Evolutionary conservation across 2,113 vertebrate species (phyloP).

Genomic region (Sapayoa aenigma): DNA sequence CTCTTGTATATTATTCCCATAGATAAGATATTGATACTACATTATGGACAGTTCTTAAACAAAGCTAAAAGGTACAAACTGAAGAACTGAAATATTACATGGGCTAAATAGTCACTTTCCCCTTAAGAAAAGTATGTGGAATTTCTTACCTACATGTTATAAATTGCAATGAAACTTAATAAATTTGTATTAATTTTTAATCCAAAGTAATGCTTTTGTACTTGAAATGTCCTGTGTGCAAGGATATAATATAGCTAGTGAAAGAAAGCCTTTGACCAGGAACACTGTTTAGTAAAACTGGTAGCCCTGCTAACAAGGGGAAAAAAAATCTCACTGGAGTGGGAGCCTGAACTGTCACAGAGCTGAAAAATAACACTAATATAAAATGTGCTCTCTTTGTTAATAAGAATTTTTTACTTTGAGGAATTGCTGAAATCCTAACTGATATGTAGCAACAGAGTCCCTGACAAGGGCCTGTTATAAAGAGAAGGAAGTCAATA

Average conservation of each 20-base stretch:
- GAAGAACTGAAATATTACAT: neutral
- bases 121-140: neutral
- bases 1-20: neutral
- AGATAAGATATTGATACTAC: neutral
- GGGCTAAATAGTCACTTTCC: neutral
- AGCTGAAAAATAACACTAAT: neutral
- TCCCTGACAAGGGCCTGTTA: constrained; percentile 69
- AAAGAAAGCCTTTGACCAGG: neutral
- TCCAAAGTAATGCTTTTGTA: neutral
- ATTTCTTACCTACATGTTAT: neutral
- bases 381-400: neutral
- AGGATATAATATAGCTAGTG: neutral
- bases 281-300: neutral
- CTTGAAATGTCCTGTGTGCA: neutral
- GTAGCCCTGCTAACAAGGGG: neutral
- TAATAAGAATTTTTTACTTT: constrained; percentile 53
- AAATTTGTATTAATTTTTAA: constrained; percentile 5
- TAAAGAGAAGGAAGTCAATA: constrained; percentile 76
- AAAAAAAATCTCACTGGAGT: neutral
- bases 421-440: constrained; percentile 52
- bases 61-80: neutral
- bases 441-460: constrained; percentile 55
- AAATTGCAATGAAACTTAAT: neutral
- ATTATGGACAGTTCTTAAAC: neutral
- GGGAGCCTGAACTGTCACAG: neutral